These are phyloP conservation scores for Conus betulinus DNA, from an alignment of 1,140 invertebrate species.

Conservation along the genomic window DNA sequence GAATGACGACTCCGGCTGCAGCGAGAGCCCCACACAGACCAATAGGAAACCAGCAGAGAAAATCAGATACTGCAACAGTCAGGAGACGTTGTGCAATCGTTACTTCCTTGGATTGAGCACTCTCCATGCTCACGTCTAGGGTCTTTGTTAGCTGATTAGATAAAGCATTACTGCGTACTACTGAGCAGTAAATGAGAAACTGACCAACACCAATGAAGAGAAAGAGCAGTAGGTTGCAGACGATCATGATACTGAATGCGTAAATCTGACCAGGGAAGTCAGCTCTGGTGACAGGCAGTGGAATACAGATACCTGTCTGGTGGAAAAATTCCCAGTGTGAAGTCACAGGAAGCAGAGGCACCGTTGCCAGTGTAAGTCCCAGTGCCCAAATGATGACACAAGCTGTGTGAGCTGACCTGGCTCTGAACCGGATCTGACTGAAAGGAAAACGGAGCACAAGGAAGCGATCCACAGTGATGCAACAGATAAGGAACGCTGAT, in stretches of 20 bases:
- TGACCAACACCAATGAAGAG: conserved; percentile 48
- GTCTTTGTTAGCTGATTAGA: not conserved
- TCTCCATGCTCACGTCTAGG: not conserved
- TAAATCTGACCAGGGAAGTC: conserved; percentile 46
- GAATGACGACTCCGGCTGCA: conserved; percentile 37
- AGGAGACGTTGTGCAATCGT: conserved; percentile 42
- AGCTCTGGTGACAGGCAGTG: conserved; percentile 44
- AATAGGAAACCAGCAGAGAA: conserved; percentile 39
- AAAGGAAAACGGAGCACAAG: conserved; percentile 62
- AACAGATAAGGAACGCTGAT: conserved; percentile 55
- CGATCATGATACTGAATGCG: conserved; percentile 45
- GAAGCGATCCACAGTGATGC: conserved; percentile 56
- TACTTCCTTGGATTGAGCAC: conserved; percentile 14
- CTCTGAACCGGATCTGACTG: conserved; percentile 26
- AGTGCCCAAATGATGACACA: conserved; percentile 39
- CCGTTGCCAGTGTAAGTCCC: conserved; percentile 33
- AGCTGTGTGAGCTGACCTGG: conserved; percentile 29
- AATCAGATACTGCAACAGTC: conserved; percentile 21
- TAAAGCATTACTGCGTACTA: not conserved
- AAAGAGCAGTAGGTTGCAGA: conserved; percentile 49
- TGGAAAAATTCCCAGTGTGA: conserved; percentile 50
- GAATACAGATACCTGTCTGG: conserved; percentile 47
- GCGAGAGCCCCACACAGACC: conserved; percentile 36
- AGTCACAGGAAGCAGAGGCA: conserved; percentile 32
- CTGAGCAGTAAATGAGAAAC: conserved; percentile 45